Percentiles rank a stretch among this genome's conserved stretches.
These are phyloP conservation scores for Oryzias dopingdopingensis DNA, from an alignment of 2,797 vertebrate genomes.

Conservation along the genomic window DNA sequence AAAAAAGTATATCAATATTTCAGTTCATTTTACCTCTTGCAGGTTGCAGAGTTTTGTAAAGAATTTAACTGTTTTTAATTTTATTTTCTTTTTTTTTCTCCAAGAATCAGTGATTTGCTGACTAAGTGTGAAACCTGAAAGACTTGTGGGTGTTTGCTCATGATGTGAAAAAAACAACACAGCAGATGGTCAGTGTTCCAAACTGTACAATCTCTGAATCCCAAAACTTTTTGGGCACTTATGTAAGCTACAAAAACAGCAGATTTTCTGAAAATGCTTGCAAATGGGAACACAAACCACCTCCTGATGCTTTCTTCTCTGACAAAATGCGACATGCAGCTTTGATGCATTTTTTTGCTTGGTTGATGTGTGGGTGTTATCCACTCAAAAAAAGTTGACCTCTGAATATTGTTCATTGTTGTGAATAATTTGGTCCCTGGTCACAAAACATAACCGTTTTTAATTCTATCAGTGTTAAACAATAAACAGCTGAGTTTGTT, in stretches of 20 bases:
- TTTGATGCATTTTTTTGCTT: too few species aligned
- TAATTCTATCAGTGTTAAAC: too few species aligned
- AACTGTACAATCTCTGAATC: constrained; percentile 17
- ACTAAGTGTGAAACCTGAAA: constrained; percentile 43
- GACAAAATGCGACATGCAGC: too few species aligned
- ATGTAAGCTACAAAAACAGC: neutral
- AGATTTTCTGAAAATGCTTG: neutral
- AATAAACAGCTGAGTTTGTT: too few species aligned
- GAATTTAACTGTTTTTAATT: constrained; percentile 6
- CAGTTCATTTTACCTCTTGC: neutral
- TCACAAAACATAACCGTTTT: too few species aligned
- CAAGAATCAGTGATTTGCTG: constrained; percentile 28
- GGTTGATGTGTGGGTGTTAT: too few species aligned
- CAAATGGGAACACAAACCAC: too few species aligned
- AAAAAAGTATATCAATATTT: neutral
- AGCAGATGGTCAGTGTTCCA: constrained; percentile 53
- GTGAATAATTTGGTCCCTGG: too few species aligned
- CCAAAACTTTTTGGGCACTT: constrained; percentile 14
- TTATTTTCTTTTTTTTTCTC: constrained; percentile 11
- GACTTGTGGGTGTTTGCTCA: constrained; percentile 41
- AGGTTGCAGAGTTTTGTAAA: constrained; percentile 20
- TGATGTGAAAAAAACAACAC: constrained; percentile 28
- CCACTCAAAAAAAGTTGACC: too few species aligned
- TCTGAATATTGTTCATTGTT: too few species aligned
- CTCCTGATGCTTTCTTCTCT: too few species aligned